Conservation (phyloP, 2,888 invertebrate genomes). For the Vanessa cardui region DNA sequence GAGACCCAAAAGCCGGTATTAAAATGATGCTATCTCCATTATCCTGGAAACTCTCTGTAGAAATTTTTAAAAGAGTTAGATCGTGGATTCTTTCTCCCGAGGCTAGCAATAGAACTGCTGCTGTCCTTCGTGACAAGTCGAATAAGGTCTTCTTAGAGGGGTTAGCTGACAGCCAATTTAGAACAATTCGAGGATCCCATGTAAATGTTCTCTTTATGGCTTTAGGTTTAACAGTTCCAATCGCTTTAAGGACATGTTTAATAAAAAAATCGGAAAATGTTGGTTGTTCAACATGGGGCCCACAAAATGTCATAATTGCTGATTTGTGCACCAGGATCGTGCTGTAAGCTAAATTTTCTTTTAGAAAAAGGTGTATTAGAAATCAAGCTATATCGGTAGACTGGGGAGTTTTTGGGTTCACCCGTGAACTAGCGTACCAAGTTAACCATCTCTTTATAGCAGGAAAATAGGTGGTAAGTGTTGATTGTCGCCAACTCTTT, state of each 20-base stretch:
- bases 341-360: constrained; percentile 23
- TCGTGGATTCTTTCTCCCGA: constrained; percentile 31
- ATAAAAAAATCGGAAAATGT: constrained; percentile 16
- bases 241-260: constrained; percentile 25
- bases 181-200: constrained; percentile 23
- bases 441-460: constrained; percentile 22
- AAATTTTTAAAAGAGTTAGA: constrained; percentile 25
- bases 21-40: constrained; percentile 7
- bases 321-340: constrained; percentile 36
- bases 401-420: constrained; percentile 15
- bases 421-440: constrained; percentile 16
- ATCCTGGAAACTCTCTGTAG: constrained; percentile 2
- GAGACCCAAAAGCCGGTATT: not conserved
- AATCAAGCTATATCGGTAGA: constrained; percentile 21
- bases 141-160: constrained; percentile 15
- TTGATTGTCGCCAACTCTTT: constrained; percentile 28
- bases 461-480: constrained; percentile 4
- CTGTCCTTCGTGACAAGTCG: constrained; percentile 20
- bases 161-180: constrained; percentile 20
- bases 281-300: constrained; percentile 3
- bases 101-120: constrained; percentile 24
- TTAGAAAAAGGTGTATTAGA: constrained; percentile 22
- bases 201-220: constrained; percentile 1
- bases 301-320: constrained; percentile 31
- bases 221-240: constrained; percentile 18